These are phyloP conservation scores for Elaphurus davidianus DNA, from an alignment of 2,113 vertebrate genomes.

Conservation along the genomic window DNA sequence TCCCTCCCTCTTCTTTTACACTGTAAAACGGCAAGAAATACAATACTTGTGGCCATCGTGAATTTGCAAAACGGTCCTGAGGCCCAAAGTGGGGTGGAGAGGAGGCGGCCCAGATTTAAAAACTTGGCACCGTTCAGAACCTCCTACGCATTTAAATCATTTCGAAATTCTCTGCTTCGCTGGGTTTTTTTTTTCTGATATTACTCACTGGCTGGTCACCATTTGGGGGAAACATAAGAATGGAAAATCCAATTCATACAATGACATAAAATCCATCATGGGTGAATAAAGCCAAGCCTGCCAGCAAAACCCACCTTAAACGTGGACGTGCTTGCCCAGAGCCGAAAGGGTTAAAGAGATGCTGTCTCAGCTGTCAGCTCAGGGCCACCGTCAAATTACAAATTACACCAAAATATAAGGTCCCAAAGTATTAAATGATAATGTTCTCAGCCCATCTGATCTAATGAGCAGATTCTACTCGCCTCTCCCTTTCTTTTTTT, in stretches of 20 bases:
- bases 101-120: neutral
- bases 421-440: neutral
- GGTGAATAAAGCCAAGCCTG: constrained; percentile 57
- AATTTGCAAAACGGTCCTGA: constrained; percentile 55
- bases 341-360: neutral
- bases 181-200: constrained; percentile 36
- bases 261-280: constrained; percentile 64
- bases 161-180: constrained; percentile 52
- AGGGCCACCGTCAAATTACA: neutral
- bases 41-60: neutral
- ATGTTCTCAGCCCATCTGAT: neutral
- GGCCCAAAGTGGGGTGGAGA: neutral
- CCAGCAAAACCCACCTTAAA: constrained; percentile 34
- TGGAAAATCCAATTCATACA: constrained; percentile 65
- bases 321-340: neutral
- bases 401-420: neutral
- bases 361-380: neutral
- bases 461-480: neutral
- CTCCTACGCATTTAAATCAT: constrained; percentile 52
- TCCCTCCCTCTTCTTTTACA: neutral
- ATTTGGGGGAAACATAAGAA: constrained; percentile 56
- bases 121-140: constrained; percentile 3
- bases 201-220: constrained; percentile 48
- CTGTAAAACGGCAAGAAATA: constrained; percentile 15
- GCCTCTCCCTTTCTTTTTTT: neutral